Evolutionary conservation across 1,140 invertebrate genomes (phyloP).

Genomic region (Calosoma granatense): DNA sequence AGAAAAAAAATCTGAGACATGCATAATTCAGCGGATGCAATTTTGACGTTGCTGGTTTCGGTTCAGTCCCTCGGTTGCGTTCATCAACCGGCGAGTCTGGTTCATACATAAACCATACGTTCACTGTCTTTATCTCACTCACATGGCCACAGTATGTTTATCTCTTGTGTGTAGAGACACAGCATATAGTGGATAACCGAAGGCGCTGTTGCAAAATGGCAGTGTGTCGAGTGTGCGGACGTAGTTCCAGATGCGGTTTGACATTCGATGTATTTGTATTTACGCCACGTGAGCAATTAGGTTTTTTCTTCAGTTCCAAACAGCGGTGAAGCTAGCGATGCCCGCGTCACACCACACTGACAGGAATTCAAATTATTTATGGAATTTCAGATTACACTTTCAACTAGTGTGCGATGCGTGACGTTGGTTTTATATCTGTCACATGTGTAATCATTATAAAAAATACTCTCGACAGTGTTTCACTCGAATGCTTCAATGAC

Average conservation of each 20-base stretch:
- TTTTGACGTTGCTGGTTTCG: neutral
- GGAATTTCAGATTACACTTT: neutral
- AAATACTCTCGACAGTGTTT: too few species aligned
- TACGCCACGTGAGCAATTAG: constrained; percentile 1
- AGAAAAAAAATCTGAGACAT: neutral
- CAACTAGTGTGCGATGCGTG: neutral
- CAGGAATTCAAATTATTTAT: constrained; percentile 3
- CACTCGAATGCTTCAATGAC: too few species aligned
- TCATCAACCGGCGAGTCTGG: neutral
- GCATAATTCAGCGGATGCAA: neutral
- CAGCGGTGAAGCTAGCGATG: neutral
- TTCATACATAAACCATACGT: neutral
- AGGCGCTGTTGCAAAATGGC: neutral
- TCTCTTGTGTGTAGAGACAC: neutral
- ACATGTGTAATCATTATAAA: too few species aligned
- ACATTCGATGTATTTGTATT: constrained; percentile 7
- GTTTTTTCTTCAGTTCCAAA: neutral
- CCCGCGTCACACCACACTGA: neutral
- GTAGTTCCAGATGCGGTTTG: neutral
- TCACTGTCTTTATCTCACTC: neutral
- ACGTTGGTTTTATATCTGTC: too few species aligned
- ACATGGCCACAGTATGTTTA: neutral
- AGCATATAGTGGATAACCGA: neutral
- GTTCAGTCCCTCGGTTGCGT: neutral
- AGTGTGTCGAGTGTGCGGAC: neutral